phyloP scores from a whole-genome alignment of 2,113 vertebrate species.

The Saccopteryx bilineata region DNA sequence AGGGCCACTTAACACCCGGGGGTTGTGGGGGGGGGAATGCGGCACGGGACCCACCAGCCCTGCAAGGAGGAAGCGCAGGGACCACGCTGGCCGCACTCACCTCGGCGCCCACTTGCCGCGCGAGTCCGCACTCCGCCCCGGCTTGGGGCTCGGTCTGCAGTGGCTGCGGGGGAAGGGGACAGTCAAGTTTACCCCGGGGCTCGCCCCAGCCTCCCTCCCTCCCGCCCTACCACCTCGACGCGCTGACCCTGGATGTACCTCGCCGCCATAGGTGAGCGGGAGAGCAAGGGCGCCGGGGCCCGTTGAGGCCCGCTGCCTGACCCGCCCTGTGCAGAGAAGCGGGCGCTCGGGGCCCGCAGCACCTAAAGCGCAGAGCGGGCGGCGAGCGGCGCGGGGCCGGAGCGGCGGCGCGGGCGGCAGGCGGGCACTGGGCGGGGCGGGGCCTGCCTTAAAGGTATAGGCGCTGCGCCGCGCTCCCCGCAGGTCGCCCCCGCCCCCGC shows the following conservation, averaged over 20 bases:
- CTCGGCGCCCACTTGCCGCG: slow-evolving; percentile 93
- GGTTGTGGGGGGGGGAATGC: not conserved
- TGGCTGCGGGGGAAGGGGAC: slow-evolving; percentile 87
- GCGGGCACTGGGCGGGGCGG: slow-evolving; percentile 80
- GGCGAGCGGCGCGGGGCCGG: slow-evolving; percentile 61
- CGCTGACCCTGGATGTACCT: not conserved
- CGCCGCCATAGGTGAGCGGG: not conserved
- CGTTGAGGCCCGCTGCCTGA: not conserved
- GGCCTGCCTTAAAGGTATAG: slow-evolving; percentile 83
- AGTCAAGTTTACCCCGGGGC: slow-evolving; percentile 59
- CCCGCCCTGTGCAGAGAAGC: not conserved
- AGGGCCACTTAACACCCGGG: not conserved
- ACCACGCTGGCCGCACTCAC: slow-evolving; percentile 86
- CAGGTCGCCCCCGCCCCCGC: not conserved
- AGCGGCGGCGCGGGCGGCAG: slow-evolving; percentile 26
- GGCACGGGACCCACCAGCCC: not conserved
- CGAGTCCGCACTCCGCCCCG: slow-evolving; percentile 90
- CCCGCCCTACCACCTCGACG: not conserved
- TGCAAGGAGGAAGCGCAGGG: not conserved
- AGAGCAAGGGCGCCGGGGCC: not conserved
- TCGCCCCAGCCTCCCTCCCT: not conserved
- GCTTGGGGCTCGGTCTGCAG: slow-evolving; percentile 90
- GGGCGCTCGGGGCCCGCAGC: slow-evolving; percentile 81
- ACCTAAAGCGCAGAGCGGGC: slow-evolving; percentile 77
- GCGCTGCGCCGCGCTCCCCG: not conserved